Evolutionary conservation across 1,140 invertebrate genomes (phyloP), one percentile per base, ranked within the genome.

Genomic region (Bombus breviceps): DNA sequence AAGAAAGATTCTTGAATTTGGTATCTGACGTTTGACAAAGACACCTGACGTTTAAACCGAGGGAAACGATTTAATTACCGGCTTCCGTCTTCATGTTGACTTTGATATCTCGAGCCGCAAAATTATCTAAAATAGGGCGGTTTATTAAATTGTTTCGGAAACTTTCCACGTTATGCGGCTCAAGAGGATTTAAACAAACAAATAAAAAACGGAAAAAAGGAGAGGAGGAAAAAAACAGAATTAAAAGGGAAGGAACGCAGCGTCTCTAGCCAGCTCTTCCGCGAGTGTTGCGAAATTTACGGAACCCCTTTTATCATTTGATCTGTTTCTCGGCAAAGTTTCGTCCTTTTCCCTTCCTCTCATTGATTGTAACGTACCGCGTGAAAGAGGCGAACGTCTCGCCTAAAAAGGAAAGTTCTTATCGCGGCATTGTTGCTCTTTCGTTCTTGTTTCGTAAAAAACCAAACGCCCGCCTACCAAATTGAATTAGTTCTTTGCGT

Each of bases 401-500:
- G 34, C 32, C 39, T 79, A 80, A 59, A 86, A 86, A 81, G 69
- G 59, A 13, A 88, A 88, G 74, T 89, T 89, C 82, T 87, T 89
- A 87, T 86, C 87, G 77, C 47, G 37, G 82, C 53, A 83, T 72
- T 57, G 71, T 66, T 62, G 75, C 71, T 59, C 57, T 88, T 85
- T 89, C 74, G 39, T 85, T 89, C 76, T 83, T 64, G 77, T 83
- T 77, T 79, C 43, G 43, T 57, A 22, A 74, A 28, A 57, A 34
- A 34, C 57, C 41, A 53, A 34, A 18, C 34, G 62, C 68, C 77
- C 64, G 69, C 25, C 81, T 85, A 64, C 47, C 37, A 89, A 87
- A 89, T 90, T 89, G 69, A 89, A 90, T 89, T 90, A 87, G 62
- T 80, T 73, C 47, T 53, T 25, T 13, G n/a, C 34, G 68, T 74